Evolutionary conservation across 2,113 vertebrate genomes (phyloP), one percentile per base, ranked within the genome.

Genomic region (Neolamprologus longior): DNA sequence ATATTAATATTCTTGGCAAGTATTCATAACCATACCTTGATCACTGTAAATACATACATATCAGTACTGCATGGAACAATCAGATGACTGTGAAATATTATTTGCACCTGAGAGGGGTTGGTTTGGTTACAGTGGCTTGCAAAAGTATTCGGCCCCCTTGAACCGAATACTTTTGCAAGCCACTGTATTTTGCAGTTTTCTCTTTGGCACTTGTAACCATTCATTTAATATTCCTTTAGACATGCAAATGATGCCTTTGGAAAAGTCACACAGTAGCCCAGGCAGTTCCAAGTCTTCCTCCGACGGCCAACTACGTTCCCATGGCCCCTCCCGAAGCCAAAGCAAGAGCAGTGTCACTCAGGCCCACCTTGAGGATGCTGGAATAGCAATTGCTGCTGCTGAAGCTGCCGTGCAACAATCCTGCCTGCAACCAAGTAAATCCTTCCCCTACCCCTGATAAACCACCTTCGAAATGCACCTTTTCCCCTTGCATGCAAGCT

Each of bases 341-440:
- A 99, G 99, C 97, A 99, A 99, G 97, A 98, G 97, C 96, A 99
- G 98, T 2, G 98, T 99, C 95, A 99, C 99, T 87, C 99, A 99
- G 96, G 97, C 97, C 37, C 98, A 99, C 95, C 98, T 99, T 10
- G 99, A 99, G 96, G 98, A 99, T 0, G 98, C 98, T 82, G 98
- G 99, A 88, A 98, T 97, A 90, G 98, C 98, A 93, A 99, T 99
- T 90, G 98, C 98, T 15, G 98, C 99, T 31, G 98, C 98, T 1
- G 99, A 99, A 97, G 98, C 98, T 78, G 98, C 98, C 24, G 98
- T 99, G 86, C 98, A 99, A 83, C 98, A 99, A 90, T 97, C 98
- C 89, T 98, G 98, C 96, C 97, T 99, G 92, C 99, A 99, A 98
- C 98, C 98, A 99, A 99, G 99, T 99, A 99, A 99, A 98, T 98